Base-by-base conservation (phyloP, 2,797 vertebrate genomes). In the Poecilia picta region DNA sequence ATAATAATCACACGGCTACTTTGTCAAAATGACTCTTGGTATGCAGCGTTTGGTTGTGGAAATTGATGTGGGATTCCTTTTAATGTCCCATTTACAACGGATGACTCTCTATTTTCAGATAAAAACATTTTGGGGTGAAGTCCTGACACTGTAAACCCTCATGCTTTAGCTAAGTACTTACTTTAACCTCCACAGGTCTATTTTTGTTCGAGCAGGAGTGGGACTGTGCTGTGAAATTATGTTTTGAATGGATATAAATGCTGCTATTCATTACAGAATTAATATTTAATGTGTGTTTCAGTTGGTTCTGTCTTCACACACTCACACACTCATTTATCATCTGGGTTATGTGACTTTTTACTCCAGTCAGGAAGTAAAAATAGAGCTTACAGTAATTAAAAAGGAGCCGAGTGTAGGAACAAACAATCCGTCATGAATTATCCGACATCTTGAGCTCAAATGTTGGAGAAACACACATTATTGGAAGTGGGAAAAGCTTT, bases 1-100 rank as follows among this genome's bases (percentile, higher is more conserved):
- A 64, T 36, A 59, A 93, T 93, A 94, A 95, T 94, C 92, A 92
- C 92, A 91, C 86, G 89, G 92, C 91, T 92, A 89, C 91, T 92
- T 92, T 92, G 93, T 91, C 92, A 91, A 86, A 93, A 92, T 82
- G 87, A 85, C 90, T 89, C 84, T 89, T 88, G 92, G 91, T 90
- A 87, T 88, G 90, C 87, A 81, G 91, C 83, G 80, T 93, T 89
- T 85, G 88, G 89, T 88, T 8, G 51, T 85, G 87, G 83, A 86
- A 89, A 92, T 92, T 86, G 88, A 93, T 88, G 89, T 89, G 90
- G 88, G 89, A 91, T 90, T 90, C 85, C 76, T 91, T 90, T 90
- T 89, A 90, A 93, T 92, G 91, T 89, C 79, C 89, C 87, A 83
- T 93, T 93, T 93, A 90, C 84, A 88, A 90, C 57, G 84, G 81